Evolutionary conservation across 2,797 vertebrate genomes (phyloP).

Genomic region (Pseudochirops cupreus): DNA sequence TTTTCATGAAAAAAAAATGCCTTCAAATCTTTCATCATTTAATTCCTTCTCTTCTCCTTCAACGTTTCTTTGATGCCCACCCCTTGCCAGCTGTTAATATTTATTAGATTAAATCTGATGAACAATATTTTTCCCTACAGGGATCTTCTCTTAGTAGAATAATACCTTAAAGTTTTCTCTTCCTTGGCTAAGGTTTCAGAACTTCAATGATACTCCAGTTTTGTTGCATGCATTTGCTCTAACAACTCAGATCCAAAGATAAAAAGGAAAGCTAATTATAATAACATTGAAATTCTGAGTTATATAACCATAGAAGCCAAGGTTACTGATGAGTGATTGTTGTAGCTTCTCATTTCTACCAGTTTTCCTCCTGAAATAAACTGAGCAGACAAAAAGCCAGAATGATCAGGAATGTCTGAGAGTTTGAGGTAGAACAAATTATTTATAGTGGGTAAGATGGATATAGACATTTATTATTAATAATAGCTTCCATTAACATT

Average conservation of each 20-base stretch:
- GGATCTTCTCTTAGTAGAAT: neutral
- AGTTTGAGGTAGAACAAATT: neutral
- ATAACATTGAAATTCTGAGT: neutral
- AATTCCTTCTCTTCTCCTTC: neutral
- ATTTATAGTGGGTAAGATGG: neutral
- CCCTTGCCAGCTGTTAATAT: neutral
- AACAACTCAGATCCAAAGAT: neutral
- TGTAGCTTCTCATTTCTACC: neutral
- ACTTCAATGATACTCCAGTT: neutral
- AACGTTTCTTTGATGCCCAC: neutral
- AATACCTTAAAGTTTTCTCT: neutral
- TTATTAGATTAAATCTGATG: neutral
- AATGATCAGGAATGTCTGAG: neutral
- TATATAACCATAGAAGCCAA: neutral
- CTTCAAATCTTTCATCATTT: neutral
- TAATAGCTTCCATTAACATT: neutral
- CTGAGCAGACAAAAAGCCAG: neutral
- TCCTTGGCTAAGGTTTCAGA: neutral
- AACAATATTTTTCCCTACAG: neutral
- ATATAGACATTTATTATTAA: neutral
- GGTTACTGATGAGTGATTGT: neutral
- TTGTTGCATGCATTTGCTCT: neutral
- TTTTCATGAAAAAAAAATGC: neutral
- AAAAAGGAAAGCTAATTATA: neutral
- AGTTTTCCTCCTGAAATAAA: neutral